Evolutionary conservation across 2,113 vertebrate genomes (phyloP).

Genomic region (Poeciliopsis occidentalis): DNA sequence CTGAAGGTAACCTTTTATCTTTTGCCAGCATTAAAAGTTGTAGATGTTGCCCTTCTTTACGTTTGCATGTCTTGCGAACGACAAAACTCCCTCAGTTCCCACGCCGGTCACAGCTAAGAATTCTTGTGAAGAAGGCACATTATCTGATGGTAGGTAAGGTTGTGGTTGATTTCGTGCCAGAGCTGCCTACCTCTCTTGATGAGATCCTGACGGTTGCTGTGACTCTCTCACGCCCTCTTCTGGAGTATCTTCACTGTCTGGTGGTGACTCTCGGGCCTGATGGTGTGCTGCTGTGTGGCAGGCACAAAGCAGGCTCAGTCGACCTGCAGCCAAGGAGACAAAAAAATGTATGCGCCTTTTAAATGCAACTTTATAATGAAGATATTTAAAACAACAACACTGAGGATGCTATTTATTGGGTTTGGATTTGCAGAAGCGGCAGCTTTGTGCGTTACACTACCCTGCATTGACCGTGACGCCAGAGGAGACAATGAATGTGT

Average conservation of each 20-base stretch:
- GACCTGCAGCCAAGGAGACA: conserved; percentile 70
- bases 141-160: conserved; percentile 13
- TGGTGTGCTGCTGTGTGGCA: conserved; percentile 86
- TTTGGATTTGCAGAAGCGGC: conserved; percentile 74
- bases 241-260: conserved; percentile 85
- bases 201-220: conserved; percentile 77
- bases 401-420: conserved; percentile 2
- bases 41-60: neutral
- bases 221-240: conserved; percentile 83
- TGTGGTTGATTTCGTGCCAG: conserved; percentile 66
- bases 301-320: conserved; percentile 73
- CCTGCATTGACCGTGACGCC: conserved; percentile 75
- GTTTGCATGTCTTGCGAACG: neutral
- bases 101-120: neutral
- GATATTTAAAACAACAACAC: neutral
- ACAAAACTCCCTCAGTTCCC: neutral
- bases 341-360: conserved; percentile 62
- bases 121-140: conserved; percentile 28
- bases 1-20: conserved; percentile 77
- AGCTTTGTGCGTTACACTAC: conserved; percentile 84
- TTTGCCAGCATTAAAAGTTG: neutral
- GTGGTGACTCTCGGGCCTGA: conserved; percentile 84
- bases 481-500: conserved; percentile 85
- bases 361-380: neutral
- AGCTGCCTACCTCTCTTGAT: conserved; percentile 72